These are phyloP conservation scores for Mormyrus iriodes DNA, from an alignment of 2,113 vertebrate genomes.

Conservation along the genomic window DNA sequence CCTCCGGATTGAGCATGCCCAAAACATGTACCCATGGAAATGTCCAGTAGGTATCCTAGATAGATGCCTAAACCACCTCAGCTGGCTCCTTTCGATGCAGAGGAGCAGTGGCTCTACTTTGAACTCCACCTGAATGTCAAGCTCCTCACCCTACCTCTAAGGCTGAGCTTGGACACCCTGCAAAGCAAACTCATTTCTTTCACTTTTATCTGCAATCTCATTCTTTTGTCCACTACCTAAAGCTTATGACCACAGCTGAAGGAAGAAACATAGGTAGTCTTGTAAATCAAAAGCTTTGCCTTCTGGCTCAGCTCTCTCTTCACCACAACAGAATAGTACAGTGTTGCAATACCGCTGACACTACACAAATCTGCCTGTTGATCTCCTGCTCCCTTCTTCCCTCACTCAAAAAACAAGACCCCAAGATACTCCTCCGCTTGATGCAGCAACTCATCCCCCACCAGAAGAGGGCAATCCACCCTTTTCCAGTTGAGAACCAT, in stretches of 20 bases:
- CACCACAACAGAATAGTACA: neutral
- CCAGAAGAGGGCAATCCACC: neutral
- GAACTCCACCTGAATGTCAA: too few species aligned
- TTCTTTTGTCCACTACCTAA: neutral
- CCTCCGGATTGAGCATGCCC: neutral
- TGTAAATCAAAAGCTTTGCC: neutral
- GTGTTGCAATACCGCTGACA: neutral
- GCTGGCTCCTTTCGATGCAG: neutral
- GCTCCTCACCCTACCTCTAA: neutral
- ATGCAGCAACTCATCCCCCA: neutral
- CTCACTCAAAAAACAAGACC: neutral
- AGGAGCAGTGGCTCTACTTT: neutral
- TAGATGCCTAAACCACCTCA: neutral
- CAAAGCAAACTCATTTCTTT: neutral
- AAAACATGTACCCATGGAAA: neutral
- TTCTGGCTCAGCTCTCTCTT: neutral
- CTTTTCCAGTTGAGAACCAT: neutral
- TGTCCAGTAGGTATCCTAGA: neutral
- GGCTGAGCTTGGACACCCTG: neutral
- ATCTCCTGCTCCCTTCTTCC: neutral
- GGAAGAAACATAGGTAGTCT: neutral
- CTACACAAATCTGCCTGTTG: neutral
- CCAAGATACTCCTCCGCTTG: neutral
- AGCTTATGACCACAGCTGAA: neutral
- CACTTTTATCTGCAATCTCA: neutral